Evolutionary conservation across 2,888 invertebrate genomes (phyloP).

Genomic region (Synanthedon myopaeformis): DNA sequence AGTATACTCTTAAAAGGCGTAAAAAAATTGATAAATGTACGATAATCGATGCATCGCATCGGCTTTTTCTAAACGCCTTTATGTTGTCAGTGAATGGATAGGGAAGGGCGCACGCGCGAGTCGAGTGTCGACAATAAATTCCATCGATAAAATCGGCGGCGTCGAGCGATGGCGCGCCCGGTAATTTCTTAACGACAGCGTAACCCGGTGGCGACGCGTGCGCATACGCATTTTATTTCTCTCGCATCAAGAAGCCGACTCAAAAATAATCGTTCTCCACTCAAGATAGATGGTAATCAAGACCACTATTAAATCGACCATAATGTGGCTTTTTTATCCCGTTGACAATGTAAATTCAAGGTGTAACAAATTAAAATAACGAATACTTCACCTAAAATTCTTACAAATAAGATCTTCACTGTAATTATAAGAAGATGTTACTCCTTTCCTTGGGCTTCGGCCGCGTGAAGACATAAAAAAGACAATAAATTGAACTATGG

Average conservation of each 20-base stretch:
- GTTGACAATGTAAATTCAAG: constrained; percentile 32
- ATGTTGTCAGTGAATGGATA: constrained; percentile 16
- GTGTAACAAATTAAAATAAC: too few species aligned
- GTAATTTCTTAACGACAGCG: constrained; percentile 70
- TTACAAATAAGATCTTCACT: too few species aligned
- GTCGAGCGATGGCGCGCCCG: constrained; percentile 43
- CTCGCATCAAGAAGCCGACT: constrained; percentile 56
- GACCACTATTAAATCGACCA: constrained; percentile 59
- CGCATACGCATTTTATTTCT: constrained; percentile 64
- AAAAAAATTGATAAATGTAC: constrained; percentile 23
- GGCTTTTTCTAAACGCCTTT: background rate
- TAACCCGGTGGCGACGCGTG: constrained; percentile 68
- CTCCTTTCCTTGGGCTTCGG: too few species aligned
- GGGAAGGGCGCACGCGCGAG: constrained; percentile 38
- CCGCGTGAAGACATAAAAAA: too few species aligned
- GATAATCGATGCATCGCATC: constrained; percentile 1
- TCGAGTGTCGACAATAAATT: constrained; percentile 65
- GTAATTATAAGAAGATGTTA: too few species aligned
- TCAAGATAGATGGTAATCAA: constrained; percentile 68
- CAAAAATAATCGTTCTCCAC: constrained; percentile 66
- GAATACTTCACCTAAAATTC: too few species aligned
- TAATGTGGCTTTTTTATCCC: constrained; percentile 58
- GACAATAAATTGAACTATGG: too few species aligned
- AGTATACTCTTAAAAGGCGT: background rate
- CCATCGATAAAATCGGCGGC: constrained; percentile 69